Base-by-base conservation (phyloP, 2,797 vertebrate species). In the Crax fasciolata region DNA sequence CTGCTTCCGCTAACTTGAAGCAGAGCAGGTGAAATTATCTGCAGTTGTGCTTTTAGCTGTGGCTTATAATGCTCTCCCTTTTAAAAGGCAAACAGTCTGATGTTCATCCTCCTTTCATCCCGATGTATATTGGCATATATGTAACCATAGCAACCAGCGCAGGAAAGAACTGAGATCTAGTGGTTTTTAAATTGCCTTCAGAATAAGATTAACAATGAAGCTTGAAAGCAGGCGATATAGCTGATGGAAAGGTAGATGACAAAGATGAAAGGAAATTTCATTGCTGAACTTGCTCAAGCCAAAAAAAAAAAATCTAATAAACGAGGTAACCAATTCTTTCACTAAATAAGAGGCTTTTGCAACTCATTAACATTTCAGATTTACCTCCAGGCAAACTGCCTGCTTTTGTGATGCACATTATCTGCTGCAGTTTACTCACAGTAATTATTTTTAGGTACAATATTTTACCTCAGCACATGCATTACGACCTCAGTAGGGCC, bases 71-170 rank as follows among this genome's bases (percentile, higher is more conserved):
- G 41, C 44, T 82, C 49, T 75, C 13, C 16, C 72, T 84, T 90
- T 87, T 44, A 39, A 67, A 81, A 68, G 39, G 49, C 62, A 65
- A 89, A 46, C 48, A 73, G 59, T 57, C 68, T 61, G 66, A 67
- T 55, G 28, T 43, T 84, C 83, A 92, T 84, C n/a, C 32, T 89
- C 49, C 24, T 87, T 96, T 94, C 75, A 83, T 65, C 65, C 68
- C 83, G 73, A 80, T 83, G 32, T 90, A 73, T 92, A 87, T 87
- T 94, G 94, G 86, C 44, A 89, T 87, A 78, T 67, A 65, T 32
- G 86, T 94, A 94, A 85, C 93, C 94, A 90, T 95, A 94, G 89
- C 93, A 93, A 94, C 92, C 49, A 25, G 24, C 52, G 15, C 48
- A 88, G 67, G 58, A 74, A 87, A 92, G 51, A 92, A 83, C 19